phyloP scores from a whole-genome alignment of 2,113 vertebrate genomes.

The Benitochromis conjunctus region DNA sequence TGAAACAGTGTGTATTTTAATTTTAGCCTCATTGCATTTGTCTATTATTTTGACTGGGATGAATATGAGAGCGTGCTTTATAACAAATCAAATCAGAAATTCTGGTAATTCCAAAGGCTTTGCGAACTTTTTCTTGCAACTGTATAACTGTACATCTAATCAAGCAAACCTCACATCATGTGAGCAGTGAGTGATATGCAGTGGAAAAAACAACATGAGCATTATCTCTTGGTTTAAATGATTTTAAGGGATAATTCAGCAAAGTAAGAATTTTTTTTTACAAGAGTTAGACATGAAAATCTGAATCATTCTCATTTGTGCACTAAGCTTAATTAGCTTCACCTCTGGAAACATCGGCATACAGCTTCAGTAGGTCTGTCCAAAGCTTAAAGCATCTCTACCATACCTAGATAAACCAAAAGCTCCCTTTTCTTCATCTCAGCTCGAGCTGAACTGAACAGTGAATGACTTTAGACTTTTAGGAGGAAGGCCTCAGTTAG shows the following conservation, averaged over 20 bases:
- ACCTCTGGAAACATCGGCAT: neutral
- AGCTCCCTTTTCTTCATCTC: neutral
- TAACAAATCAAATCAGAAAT: neutral
- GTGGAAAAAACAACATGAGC: neutral
- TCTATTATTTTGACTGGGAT: neutral
- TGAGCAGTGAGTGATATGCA: neutral
- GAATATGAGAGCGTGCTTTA: neutral
- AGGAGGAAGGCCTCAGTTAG: neutral
- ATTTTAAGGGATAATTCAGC: neutral
- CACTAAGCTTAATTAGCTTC: neutral
- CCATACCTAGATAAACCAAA: neutral
- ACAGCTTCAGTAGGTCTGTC: neutral
- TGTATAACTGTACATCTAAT: neutral
- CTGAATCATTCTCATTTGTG: neutral
- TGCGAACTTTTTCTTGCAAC: neutral
- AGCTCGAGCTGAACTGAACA: neutral
- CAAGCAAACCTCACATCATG: neutral
- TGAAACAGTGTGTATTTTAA: neutral
- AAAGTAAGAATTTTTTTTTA: neutral
- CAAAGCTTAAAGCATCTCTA: neutral
- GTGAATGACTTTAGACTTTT: neutral
- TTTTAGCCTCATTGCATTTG: neutral
- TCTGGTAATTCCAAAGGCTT: neutral
- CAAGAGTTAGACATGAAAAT: neutral
- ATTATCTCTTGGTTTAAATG: neutral